These are phyloP conservation scores for Tachypleus tridentatus DNA, from an alignment of 1,140 invertebrate genomes.

Conservation along the genomic window DNA sequence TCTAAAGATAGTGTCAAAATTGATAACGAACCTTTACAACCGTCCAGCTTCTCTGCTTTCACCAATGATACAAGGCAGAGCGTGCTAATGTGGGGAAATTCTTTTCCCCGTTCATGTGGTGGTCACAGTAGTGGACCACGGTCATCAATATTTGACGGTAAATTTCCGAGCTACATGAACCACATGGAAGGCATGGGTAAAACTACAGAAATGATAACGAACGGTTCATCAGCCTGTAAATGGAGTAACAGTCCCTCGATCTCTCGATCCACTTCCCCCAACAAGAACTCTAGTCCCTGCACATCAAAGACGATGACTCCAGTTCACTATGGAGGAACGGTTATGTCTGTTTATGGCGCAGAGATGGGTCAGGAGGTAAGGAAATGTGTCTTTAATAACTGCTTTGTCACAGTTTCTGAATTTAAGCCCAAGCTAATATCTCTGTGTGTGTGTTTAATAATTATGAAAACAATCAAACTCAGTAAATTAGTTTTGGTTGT, in stretches of 20 bases:
- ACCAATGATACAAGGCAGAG: conserved; percentile 29
- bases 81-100: conserved; percentile 33
- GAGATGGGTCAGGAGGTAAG: conserved; percentile 16
- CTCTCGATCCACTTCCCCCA: conserved; percentile 16
- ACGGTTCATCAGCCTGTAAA: conserved; percentile 10
- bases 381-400: not conserved
- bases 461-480: no score
- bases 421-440: no score
- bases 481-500: no score
- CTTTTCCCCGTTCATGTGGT: conserved; percentile 8
- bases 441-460: no score
- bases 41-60: conserved; percentile 11
- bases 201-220: conserved; percentile 9
- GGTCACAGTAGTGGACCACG: conserved; percentile 10
- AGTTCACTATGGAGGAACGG: conserved; percentile 11
- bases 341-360: conserved; percentile 10
- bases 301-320: conserved; percentile 19
- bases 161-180: conserved; percentile 11
- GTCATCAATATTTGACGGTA: conserved; percentile 14
- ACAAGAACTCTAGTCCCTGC: conserved; percentile 15
- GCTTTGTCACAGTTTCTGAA: not conserved
- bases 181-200: conserved; percentile 6
- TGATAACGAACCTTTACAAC: conserved; percentile 4
- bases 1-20: conserved; percentile 11
- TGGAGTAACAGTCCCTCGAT: conserved; percentile 17